Conservation (phyloP, 2,888 invertebrate genomes). For the Helleia helle region DNA sequence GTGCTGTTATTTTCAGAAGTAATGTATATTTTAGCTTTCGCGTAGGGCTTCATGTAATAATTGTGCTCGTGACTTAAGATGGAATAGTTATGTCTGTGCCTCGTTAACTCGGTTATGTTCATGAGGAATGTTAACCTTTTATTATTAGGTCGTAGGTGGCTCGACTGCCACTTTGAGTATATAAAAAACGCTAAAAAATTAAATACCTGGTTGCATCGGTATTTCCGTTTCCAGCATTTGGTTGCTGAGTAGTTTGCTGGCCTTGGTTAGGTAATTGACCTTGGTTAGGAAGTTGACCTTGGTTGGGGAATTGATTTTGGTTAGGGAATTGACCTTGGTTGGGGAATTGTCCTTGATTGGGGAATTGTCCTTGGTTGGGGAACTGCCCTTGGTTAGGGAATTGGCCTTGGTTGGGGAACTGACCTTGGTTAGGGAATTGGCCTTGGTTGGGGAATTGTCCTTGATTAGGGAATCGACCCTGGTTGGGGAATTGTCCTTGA, state of each 20-base stretch:
- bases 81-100: too few species aligned
- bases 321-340: conserved; percentile 13
- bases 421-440: conserved; percentile 25
- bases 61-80: too few species aligned
- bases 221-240: background rate
- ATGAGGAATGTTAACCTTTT: too few species aligned
- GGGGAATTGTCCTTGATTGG: conserved; percentile 16
- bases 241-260: conserved; percentile 10
- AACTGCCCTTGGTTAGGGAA: conserved; percentile 33
- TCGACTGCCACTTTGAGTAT: too few species aligned
- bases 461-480: conserved; percentile 20
- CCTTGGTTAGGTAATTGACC: conserved; percentile 12
- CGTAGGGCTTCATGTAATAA: too few species aligned
- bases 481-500: conserved; percentile 20
- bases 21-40: too few species aligned
- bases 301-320: conserved; percentile 15
- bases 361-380: conserved; percentile 10
- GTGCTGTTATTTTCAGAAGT: too few species aligned
- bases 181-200: too few species aligned
- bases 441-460: conserved; percentile 23
- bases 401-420: conserved; percentile 21
- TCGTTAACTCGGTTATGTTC: too few species aligned
- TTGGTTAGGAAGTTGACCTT: conserved; percentile 15
- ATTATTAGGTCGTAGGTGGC: too few species aligned
- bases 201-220: too few species aligned